Percentiles rank a stretch among this genome's conserved stretches.
phyloP scores from a whole-genome alignment of 1,140 invertebrate genomes.

The Spodoptera litura region DNA sequence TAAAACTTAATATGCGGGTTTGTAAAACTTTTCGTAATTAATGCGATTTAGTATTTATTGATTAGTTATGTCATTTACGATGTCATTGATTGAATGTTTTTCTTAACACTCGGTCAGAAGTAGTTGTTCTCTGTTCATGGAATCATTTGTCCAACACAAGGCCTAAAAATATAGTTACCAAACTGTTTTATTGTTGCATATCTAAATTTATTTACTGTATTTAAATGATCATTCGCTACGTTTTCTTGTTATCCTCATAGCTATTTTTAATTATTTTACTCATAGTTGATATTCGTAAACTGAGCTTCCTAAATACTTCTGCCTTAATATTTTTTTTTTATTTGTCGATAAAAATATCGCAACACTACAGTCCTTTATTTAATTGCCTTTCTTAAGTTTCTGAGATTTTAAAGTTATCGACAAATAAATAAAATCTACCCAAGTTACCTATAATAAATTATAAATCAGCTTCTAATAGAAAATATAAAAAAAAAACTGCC shows the following conservation, averaged over 20 bases:
- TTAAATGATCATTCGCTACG: constrained; percentile 11
- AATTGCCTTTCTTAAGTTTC: neutral
- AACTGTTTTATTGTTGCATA: constrained; percentile 18
- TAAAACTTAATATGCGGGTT: constrained; percentile 33
- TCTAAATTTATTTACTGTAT: constrained; percentile 1
- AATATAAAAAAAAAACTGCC: neutral
- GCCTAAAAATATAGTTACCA: constrained; percentile 33
- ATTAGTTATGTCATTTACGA: neutral
- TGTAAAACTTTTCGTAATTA: constrained; percentile 17
- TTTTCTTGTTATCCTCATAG: constrained; percentile 24
- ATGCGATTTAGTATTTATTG: constrained; percentile 4
- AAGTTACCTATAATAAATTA: constrained; percentile 3
- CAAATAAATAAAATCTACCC: neutral
- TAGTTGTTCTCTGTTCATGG: no score
- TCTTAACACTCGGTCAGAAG: neutral
- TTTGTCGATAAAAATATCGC: constrained; percentile 15
- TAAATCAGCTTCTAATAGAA: neutral
- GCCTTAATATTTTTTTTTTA: constrained; percentile 2
- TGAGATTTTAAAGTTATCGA: neutral
- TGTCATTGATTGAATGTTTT: neutral
- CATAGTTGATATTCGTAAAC: constrained; percentile 9
- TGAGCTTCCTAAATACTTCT: constrained; percentile 32
- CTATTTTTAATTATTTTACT: constrained; percentile 3
- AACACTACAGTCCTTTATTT: neutral
- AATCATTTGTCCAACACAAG: neutral